Conservation (phyloP, 1,140 invertebrate genomes). For the Ephestia elutella region DNA sequence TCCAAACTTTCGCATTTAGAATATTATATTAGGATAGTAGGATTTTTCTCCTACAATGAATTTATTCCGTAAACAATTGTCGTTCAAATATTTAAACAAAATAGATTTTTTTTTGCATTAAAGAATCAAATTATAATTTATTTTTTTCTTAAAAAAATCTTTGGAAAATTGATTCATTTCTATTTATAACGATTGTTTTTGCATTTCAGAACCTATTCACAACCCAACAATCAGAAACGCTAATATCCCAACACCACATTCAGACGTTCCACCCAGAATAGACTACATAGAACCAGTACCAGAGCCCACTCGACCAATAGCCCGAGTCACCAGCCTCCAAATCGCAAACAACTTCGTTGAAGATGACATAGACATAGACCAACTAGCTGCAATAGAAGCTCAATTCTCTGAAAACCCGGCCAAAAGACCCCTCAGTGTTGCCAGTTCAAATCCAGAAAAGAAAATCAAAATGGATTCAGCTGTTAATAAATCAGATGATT, state of each 20-base stretch:
- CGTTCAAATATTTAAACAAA: too few relatives aligned
- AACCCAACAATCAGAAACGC: slow-evolving; percentile 29
- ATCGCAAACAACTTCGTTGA: slow-evolving; percentile 33
- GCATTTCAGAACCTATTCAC: slow-evolving; percentile 22
- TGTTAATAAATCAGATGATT: slow-evolving; percentile 29
- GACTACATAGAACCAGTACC: slow-evolving; percentile 7
- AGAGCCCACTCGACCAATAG: slow-evolving; percentile 23
- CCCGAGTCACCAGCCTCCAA: slow-evolving; percentile 32
- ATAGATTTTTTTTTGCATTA: too few relatives aligned
- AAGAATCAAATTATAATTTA: too few relatives aligned
- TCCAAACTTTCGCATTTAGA: too few relatives aligned
- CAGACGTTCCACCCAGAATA: slow-evolving; percentile 19
- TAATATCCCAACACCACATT: slow-evolving; percentile 28
- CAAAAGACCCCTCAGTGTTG: slow-evolving; percentile 31
- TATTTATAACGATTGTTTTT: too few relatives aligned
- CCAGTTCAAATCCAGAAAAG: slow-evolving; percentile 39
- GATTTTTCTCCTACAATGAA: too few relatives aligned
- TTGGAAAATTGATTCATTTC: too few relatives aligned
- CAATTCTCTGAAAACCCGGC: slow-evolving; percentile 26
- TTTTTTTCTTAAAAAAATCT: too few relatives aligned
- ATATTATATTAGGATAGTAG: too few relatives aligned
- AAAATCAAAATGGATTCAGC: slow-evolving; percentile 34
- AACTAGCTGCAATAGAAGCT: slow-evolving; percentile 46
- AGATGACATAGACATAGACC: slow-evolving; percentile 51
- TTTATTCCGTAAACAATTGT: too few relatives aligned